These are phyloP conservation scores for Hydroisotoma schaefferi DNA, from an alignment of 2,888 invertebrate genomes.

Conservation along the genomic window DNA sequence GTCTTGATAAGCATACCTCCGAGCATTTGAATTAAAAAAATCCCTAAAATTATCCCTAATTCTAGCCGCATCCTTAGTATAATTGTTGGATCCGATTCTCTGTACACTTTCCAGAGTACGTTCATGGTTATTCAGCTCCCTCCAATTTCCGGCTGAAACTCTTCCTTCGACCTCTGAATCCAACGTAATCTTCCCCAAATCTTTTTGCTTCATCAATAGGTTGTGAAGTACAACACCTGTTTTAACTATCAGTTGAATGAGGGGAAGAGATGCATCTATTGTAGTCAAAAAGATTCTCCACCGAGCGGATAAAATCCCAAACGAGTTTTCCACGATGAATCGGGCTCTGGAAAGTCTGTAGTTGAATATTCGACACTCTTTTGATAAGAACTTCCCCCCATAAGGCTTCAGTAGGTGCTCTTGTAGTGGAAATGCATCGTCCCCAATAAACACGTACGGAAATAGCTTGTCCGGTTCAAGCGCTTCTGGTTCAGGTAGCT, in stretches of 20 bases:
- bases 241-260: constrained; percentile 7
- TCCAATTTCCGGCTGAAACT: neutral
- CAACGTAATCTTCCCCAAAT: neutral
- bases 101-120: neutral
- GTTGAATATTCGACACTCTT: constrained; percentile 19
- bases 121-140: neutral
- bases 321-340: constrained; percentile 24
- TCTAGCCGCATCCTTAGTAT: neutral
- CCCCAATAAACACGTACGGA: constrained; percentile 12
- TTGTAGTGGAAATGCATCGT: constrained; percentile 22
- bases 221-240: constrained; percentile 20
- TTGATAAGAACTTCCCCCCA: constrained; percentile 1
- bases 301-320: constrained; percentile 12
- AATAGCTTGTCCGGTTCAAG: neutral
- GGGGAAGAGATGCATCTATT: constrained; percentile 1
- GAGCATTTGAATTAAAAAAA: neutral
- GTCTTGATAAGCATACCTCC: neutral
- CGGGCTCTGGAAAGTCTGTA: constrained; percentile 30
- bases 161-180: neutral
- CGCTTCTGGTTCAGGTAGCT: constrained; percentile 2
- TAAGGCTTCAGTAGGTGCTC: constrained; percentile 18
- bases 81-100: neutral
- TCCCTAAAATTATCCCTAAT: neutral
- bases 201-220: constrained; percentile 6
- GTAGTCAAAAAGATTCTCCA: constrained; percentile 14